A percentile compares a stretch with the other conserved stretches of the same genome.
Conservation (phyloP, 2,113 vertebrate genomes). For the Vireo altiloquus region DNA sequence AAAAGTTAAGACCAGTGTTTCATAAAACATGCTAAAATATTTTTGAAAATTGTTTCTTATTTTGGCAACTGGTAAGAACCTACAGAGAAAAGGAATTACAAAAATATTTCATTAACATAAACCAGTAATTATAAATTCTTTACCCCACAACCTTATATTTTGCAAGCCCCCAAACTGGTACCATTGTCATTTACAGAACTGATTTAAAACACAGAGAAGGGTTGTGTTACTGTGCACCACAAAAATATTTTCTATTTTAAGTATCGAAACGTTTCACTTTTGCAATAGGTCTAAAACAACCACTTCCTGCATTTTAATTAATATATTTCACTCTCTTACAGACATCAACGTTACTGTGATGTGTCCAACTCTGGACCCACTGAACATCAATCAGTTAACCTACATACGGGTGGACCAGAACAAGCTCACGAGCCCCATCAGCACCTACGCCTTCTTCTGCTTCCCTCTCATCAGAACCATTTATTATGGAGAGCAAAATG, state of each 20-base stretch:
- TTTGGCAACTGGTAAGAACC: neutral
- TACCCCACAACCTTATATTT: neutral
- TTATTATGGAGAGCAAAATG: slow-evolving; percentile 81
- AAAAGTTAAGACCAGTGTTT: neutral
- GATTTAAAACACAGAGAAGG: neutral
- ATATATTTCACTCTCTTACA: slow-evolving; percentile 57
- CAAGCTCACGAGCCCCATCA: slow-evolving; percentile 75
- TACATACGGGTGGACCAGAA: slow-evolving; percentile 82
- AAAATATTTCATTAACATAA: neutral
- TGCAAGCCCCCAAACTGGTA: neutral
- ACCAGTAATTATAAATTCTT: neutral
- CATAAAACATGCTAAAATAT: neutral
- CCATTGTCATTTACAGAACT: neutral
- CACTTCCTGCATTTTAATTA: neutral
- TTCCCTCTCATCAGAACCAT: slow-evolving; percentile 79
- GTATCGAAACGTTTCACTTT: neutral
- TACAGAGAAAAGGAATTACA: neutral
- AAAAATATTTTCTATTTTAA: neutral
- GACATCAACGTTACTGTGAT: slow-evolving; percentile 79
- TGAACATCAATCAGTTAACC: slow-evolving; percentile 73
- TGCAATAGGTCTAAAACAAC: neutral
- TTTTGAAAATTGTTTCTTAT: neutral
- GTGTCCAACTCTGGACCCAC: slow-evolving; percentile 74
- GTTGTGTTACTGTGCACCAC: neutral
- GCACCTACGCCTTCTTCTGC: slow-evolving; percentile 72